These are phyloP conservation scores for Ammodytes marinus DNA, from an alignment of 2,113 vertebrate genomes.

Conservation along the genomic window DNA sequence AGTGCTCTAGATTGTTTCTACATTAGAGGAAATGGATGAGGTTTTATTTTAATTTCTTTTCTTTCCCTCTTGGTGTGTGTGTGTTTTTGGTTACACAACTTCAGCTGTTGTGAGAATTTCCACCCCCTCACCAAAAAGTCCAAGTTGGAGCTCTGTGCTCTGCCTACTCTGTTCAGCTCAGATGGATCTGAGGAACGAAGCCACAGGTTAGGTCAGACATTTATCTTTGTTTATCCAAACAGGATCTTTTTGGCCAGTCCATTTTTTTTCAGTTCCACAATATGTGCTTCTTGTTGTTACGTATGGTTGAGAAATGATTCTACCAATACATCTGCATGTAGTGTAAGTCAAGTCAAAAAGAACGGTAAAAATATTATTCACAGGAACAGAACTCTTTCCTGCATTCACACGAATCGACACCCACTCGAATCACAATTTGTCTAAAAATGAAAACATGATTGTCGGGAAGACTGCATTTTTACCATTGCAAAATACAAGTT, in stretches of 20 bases:
- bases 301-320: conserved; percentile 12
- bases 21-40: conserved; percentile 30
- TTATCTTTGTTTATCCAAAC: conserved; percentile 26
- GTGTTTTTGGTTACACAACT: conserved; percentile 31
- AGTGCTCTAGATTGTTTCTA: conserved; percentile 23
- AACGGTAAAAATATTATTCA: not conserved
- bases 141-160: conserved; percentile 30
- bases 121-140: conserved; percentile 64
- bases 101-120: conserved; percentile 63
- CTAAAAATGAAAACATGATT: conserved; percentile 40
- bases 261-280: conserved; percentile 24
- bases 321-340: conserved; percentile 46
- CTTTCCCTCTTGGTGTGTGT: not conserved
- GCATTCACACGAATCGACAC: not conserved
- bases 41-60: not conserved
- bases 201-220: conserved; percentile 19
- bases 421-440: conserved; percentile 19
- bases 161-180: conserved; percentile 40
- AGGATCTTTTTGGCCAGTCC: not conserved
- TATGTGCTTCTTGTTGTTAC: conserved; percentile 34
- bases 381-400: not conserved
- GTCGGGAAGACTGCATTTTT: conserved; percentile 56
- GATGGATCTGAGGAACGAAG: conserved; percentile 11
- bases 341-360: conserved; percentile 6
- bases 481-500: conserved; percentile 50